Percentiles rank a stretch among this genome's conserved stretches.
Evolutionary conservation across 2,113 vertebrate species (phyloP).

Genomic region (Lathamus discolor): DNA sequence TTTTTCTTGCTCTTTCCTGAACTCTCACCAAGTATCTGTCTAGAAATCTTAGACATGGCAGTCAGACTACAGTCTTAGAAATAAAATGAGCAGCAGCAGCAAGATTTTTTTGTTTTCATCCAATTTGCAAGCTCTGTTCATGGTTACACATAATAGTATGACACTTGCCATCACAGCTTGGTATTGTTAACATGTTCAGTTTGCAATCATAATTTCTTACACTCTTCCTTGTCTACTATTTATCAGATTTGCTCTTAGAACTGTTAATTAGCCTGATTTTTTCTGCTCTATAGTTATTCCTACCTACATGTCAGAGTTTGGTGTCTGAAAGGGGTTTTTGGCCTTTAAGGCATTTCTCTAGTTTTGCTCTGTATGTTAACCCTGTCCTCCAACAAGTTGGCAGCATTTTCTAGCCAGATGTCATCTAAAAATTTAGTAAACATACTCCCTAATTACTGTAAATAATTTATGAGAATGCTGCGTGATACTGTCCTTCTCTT

Average conservation of each 20-base stretch:
- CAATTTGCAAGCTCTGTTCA: not conserved
- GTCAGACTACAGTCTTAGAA: not conserved
- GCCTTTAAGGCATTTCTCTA: not conserved
- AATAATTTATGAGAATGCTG: not conserved
- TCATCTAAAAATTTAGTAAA: not conserved
- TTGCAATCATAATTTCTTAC: not conserved
- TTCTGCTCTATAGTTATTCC: not conserved
- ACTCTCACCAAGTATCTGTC: not conserved
- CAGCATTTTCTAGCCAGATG: not conserved
- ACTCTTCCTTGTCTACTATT: not conserved
- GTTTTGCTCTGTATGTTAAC: not conserved
- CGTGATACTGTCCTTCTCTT: not conserved
- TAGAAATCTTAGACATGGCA: not conserved
- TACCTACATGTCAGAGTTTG: not conserved
- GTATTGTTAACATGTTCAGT: not conserved
- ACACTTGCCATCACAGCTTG: not conserved
- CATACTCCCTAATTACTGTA: not conserved
- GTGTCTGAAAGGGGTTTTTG: not conserved
- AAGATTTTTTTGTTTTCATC: not conserved
- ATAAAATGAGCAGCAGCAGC: not conserved
- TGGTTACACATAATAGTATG: not conserved
- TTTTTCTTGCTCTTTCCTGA: not conserved
- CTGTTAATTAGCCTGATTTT: not conserved
- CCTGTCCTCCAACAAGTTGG: not conserved
- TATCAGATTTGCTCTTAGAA: not conserved